phyloP scores from a whole-genome alignment of 2,888 invertebrate species.

The Caenorhabditis panamensis region DNA sequence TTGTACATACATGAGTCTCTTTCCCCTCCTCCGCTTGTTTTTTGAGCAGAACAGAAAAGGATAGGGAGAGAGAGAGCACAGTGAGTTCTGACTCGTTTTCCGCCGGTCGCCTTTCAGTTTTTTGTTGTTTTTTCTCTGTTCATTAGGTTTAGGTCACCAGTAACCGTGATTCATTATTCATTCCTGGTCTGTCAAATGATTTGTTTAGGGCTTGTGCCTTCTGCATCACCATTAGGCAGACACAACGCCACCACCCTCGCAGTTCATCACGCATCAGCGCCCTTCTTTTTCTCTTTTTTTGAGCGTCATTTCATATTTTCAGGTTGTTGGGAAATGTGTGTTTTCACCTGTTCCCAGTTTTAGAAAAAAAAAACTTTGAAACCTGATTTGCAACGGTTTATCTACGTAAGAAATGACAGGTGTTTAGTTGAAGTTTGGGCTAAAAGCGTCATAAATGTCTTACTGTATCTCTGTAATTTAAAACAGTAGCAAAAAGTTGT shows the following conservation, averaged over 20 bases:
- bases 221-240: not conserved
- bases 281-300: slow-evolving; percentile 6
- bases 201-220: not conserved
- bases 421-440: too few relatives aligned
- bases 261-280: slow-evolving; percentile 37
- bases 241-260: slow-evolving; percentile 27
- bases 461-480: too few relatives aligned
- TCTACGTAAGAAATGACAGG: not conserved
- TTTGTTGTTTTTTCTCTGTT: not conserved
- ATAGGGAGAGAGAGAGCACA: not conserved
- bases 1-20: not conserved
- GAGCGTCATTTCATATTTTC: slow-evolving; percentile 8
- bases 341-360: not conserved
- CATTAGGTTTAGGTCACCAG: slow-evolving; percentile 1
- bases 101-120: not conserved
- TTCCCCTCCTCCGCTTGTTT: slow-evolving; percentile 3
- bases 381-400: not conserved
- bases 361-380: too few relatives aligned
- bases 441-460: not conserved
- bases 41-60: not conserved
- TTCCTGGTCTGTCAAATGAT: not conserved
- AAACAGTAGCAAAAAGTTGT: too few relatives aligned
- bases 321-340: not conserved
- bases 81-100: not conserved
- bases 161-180: not conserved